Base-by-base conservation (phyloP, 2,888 invertebrate species). In the Andrena fulva region DNA sequence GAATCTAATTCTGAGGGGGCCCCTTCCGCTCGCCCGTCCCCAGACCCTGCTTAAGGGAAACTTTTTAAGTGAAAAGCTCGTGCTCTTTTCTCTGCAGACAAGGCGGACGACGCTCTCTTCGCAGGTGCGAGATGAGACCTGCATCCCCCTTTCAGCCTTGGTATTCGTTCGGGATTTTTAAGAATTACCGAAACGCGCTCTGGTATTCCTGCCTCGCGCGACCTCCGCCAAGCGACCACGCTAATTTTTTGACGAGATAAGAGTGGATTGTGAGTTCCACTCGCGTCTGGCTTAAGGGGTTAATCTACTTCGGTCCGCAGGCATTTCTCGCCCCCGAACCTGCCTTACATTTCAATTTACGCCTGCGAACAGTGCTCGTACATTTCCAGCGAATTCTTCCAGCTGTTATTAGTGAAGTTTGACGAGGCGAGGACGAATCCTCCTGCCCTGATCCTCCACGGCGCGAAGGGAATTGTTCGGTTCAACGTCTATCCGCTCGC, bases 41-140 rank as follows among this genome's bases (percentile, higher is more conserved):
- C 52, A 68, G 80, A 78, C 82, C 82, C 85, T 85, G 75, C 80
- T 88, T 88, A 87, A 85, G 80, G 66, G 82, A 88, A 88, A 88
- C 88, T 88, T 88, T 88, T 88, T 88, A 88, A 88, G 88, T 88
- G 87, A 88, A 88, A 87, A 85, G 87, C 88, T 87, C 77, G 74
- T 76, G 72, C 82, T 82, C 67, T 70, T 76, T 85, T 77, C 81
- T 79, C 79, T 67, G 64, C 73, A 64, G 50, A 66, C 35, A 64
- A 48, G 31, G 74, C 59, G 20, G 20, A 20, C 24, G n/a, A 20
- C 2, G 59, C n/a, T 29, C 77, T 71, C 73, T 77, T 79, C 77
- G 63, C 83, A 79, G 82, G 78, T 76, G 72, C 83, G 64, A 59
- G 66, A 1, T 16, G 7, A 31, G 59, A 48, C 66, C 50, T 76